Base-by-base conservation (phyloP, 2,888 invertebrate genomes). In the Ormyrus thymus region DNA sequence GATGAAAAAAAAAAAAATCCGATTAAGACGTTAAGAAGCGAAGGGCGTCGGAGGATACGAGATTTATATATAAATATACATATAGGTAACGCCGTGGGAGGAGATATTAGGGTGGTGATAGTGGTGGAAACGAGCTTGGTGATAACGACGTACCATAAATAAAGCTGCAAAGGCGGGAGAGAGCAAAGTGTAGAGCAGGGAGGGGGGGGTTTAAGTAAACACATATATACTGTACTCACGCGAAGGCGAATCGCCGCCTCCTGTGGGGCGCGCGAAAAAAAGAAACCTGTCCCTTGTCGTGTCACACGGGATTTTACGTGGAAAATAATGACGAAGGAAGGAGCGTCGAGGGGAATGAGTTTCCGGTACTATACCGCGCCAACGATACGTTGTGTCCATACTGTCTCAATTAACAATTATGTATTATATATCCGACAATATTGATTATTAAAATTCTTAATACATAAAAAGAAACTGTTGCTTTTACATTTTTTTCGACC, bases 371-470 rank as follows among this genome's bases (percentile, higher is more conserved):
- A 87, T 85, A 86, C 86, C 85, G 86, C 87, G 87, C 86, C 87
- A 87, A 87, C 86, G 86, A 88, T 86, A 87, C 87, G 84, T 86
- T 89, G 86, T 89, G 89, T 89, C 89, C 88, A 89, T 87, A 87
- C 82, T 87, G 87, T 89, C 88, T 88, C 89, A 88, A 89, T 88
- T 88, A 88, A 86, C 87, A 74, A 87, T 85, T 88, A 88, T 89
- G 87, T 88, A 89, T 87, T 87, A 88, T 88, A 89, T 89, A 89
- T 87, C 86, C 87, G 88, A 89, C 88, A 89, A 89, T 89, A 89
- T 89, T 89, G 88, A 89, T 89, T 88, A 89, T 89, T 89, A 89
- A 89, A 88, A 87, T 87, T 89, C 89, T 89, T 88, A 87, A 88
- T 89, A 89, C 87, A 88, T 86, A 86, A 79, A 76, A 50, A 51